Evolutionary conservation across 2,888 invertebrate species (phyloP).

Genomic region (Chrysolina haemoptera): DNA sequence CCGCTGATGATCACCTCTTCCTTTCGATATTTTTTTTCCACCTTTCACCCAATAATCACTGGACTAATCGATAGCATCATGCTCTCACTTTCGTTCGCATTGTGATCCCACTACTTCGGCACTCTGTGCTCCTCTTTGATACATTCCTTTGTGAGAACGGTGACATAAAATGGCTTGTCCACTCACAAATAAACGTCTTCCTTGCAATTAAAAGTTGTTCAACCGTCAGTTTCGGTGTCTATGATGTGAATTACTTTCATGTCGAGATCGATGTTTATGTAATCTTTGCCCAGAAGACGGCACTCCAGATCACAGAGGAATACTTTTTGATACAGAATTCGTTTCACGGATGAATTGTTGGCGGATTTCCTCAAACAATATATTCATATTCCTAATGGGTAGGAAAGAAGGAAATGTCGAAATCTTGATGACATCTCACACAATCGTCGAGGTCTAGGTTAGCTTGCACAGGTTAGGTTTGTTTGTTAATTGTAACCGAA

Average conservation of each 20-base stretch:
- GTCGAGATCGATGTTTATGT: background rate
- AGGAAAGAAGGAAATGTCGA: too few relatives aligned
- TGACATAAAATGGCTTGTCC: background rate
- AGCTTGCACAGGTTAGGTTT: too few relatives aligned
- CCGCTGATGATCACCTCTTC: background rate
- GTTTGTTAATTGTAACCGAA: too few relatives aligned
- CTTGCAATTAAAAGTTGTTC: conserved; percentile 5
- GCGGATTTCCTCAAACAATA: too few relatives aligned
- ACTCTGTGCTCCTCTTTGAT: conserved; percentile 1
- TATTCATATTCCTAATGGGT: too few relatives aligned
- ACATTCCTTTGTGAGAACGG: background rate
- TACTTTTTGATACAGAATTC: background rate
- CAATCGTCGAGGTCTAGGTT: too few relatives aligned
- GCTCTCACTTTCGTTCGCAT: background rate
- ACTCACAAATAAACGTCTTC: background rate
- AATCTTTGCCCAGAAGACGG: background rate
- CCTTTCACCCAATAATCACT: background rate
- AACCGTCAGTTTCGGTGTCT: conserved; percentile 1
- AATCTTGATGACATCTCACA: too few relatives aligned
- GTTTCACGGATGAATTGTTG: background rate
- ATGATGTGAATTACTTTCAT: background rate
- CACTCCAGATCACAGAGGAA: background rate
- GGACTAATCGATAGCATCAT: background rate
- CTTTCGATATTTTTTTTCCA: background rate
- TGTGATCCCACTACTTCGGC: conserved; percentile 1